Evolutionary conservation across 2,797 vertebrate genomes (phyloP), one percentile per base, ranked within the genome.

Genomic region (Melanotaenia parkinsoni): DNA sequence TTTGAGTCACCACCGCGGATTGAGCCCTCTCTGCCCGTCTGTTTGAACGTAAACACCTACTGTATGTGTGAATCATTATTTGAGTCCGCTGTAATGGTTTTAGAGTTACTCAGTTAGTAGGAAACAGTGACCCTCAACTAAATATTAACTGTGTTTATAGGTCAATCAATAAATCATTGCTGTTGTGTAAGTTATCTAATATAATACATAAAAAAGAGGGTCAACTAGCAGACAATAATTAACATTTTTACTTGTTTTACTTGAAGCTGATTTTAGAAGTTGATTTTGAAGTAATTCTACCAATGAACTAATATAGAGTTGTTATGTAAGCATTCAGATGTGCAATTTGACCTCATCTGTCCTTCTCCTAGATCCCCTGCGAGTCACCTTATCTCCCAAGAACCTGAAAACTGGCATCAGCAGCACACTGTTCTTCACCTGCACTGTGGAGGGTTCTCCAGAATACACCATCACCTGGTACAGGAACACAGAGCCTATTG

Each of bases 381-480:
- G 94, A n/a, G 97, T 99, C 89, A 97, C 96, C 74, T 92, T 99
- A 86, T 97, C 98, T 70, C 98, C 98, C 72, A 98, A 99, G 95
- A 99, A 98, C 90, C 93, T 99, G 90, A 99, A 99, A 91, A 99
- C 98, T 0, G 98, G 98, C 90, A 99, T 99, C 54, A 98, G 98
- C 92, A 99, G 97, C 93, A 98, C 97, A 0, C 95, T 99, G 86
- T 98, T 99, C 93, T 96, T 99, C 79, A 98, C 97, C 43, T 99
- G 98, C 64, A 92, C 96, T 16, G 96, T 99, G 77, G 95, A 95
- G 40, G 98, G 98, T 61, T 97, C 97, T 2, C 98, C 97, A 0
- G 96, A 98, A 88, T 99, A 97, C 79, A 82, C 93, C 74, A 94
- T 99, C 92, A 95, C 88, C 90, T 99, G 98, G 98, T 99, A 96